Evolutionary conservation across 2,888 invertebrate species (phyloP), one percentile per base, ranked within the genome.

Genomic region (Villa cingulata): DNA sequence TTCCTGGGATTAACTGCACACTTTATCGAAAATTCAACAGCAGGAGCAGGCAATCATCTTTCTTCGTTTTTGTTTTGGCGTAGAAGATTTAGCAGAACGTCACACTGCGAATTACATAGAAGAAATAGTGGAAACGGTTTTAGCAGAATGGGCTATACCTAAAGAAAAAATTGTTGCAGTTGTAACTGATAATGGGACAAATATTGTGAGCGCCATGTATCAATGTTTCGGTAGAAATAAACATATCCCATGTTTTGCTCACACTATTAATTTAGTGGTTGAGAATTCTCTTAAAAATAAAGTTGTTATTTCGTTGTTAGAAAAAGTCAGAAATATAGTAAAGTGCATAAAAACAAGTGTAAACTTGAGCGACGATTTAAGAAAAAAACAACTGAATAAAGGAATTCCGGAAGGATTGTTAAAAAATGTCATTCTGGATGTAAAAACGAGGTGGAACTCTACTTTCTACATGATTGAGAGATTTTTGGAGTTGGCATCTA

Each of bases 171-270:
- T 57, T 2, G 20, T 51, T 0, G 51, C 49, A 2, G 46, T 56
- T 10, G 51, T 57, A 4, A 47, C 56, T 17, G 57, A 56, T 40
- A 54, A 49, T 37, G 56, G 51, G 12, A 51, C 54, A 2, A 57
- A 57, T 43, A 55, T 57, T 10, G 48, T 47, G 37, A 53, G 52
- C 43, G 52, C 57, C 19, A 39, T 54, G 6, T 43, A 34, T 14
- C 45, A 51, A 16, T 36, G 14, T 16, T 54, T 57, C n/a, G n/a
- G n/a, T n/a, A n/a, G n/a, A n/a, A n/a, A n/a, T n/a, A n/a, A n/a
- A n/a, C n/a, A n/a, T n/a, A 36, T 54, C 16, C 23, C 50, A 29
- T 58, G 56, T 43, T 53, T 55, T 37, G 56, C 54, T 9, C 55
- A 57, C 27, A 52, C 52, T 15, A 32, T 55, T 17, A 57, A 55